Conservation (phyloP, 2,113 vertebrate genomes). For the Tursiops truncatus region DNA sequence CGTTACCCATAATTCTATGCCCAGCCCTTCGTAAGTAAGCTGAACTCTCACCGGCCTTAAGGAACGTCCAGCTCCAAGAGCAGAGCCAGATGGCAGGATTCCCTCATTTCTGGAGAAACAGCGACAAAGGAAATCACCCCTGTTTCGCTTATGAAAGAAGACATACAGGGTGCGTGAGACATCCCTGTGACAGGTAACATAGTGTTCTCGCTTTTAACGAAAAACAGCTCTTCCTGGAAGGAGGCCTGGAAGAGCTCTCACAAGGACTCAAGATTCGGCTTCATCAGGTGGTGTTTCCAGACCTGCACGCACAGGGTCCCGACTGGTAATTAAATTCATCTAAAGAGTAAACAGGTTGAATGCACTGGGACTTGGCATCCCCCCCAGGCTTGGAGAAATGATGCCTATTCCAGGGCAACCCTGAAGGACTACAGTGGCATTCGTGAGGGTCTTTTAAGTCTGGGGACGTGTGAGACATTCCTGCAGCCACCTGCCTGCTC, state of each 20-base stretch:
- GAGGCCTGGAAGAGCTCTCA: slow-evolving; percentile 80
- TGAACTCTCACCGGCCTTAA: not conserved
- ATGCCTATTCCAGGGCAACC: not conserved
- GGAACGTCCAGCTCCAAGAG: not conserved
- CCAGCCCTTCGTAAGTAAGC: too few relatives aligned
- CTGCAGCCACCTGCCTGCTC: slow-evolving; percentile 30
- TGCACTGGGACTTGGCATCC: slow-evolving; percentile 62
- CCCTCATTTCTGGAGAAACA: too few relatives aligned
- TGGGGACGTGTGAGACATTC: slow-evolving; percentile 60
- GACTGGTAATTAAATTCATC: slow-evolving; percentile 79
- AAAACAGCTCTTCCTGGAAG: slow-evolving; percentile 82
- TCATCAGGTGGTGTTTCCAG: slow-evolving; percentile 68
- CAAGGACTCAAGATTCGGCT: slow-evolving; percentile 75
- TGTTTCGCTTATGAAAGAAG: slow-evolving; percentile 81
- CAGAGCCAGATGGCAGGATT: slow-evolving; percentile 25
- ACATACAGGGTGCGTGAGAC: slow-evolving; percentile 81
- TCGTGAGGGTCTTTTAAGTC: too few relatives aligned
- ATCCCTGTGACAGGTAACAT: slow-evolving; percentile 81
- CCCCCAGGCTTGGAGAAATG: slow-evolving; percentile 66
- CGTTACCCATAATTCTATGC: too few relatives aligned
- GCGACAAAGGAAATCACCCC: slow-evolving; percentile 68
- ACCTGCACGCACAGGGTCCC: slow-evolving; percentile 58
- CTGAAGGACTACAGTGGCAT: too few relatives aligned
- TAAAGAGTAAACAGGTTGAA: slow-evolving; percentile 76
- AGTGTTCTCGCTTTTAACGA: slow-evolving; percentile 83